Evolutionary conservation across 1,140 invertebrate genomes (phyloP), one percentile per base, ranked within the genome.

Genomic region (Drosophila sproati): DNA sequence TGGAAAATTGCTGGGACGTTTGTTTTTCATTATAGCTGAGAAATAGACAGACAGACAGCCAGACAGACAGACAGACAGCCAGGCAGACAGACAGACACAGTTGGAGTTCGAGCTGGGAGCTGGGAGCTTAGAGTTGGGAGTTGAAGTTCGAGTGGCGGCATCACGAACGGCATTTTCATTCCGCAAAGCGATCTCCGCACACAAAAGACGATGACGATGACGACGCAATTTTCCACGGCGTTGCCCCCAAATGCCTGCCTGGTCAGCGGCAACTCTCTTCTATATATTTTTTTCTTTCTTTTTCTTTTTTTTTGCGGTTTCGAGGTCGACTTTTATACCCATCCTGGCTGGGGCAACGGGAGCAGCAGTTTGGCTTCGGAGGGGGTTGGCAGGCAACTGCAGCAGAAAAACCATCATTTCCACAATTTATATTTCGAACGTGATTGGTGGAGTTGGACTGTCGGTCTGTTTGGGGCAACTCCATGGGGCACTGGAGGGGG

Each of bases 401-500:
- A 83, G 80, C 75, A 78, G 78, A 87, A 81, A 91, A 91, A 91
- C 88, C 87, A 91, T 91, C 88, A 91, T 91, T 91, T 91, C 82
- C 89, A 91, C 88, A 91, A 91, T 91, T 91, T 91, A 91, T 91
- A 91, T 89, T 87, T 87, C 82, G 87, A 91, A 91, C 87, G 87
- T 91, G 87, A 89, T 91, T 91, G 87, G 87, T 76, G 75, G 81
- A 78, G 52, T 57, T 62, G 48, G 10, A 63, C 10, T 29, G 5
- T n/a, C 20, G 20, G 5, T 51, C 20, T 43, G 43, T 12, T 59
- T 34, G 51, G 35, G 7, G 39, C 35, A 41, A 28, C 31, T 52
- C 48, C 70, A 6, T 28, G 32, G 47, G 12, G 45, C 29, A 31
- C 34, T 20, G 5, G 43, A 43, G 28, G 51, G 51, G 29, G 39